Percentiles rank a stretch among this genome's conserved stretches.
Conservation (phyloP, 2,797 vertebrate species). For the Tachyglossus aculeatus region DNA sequence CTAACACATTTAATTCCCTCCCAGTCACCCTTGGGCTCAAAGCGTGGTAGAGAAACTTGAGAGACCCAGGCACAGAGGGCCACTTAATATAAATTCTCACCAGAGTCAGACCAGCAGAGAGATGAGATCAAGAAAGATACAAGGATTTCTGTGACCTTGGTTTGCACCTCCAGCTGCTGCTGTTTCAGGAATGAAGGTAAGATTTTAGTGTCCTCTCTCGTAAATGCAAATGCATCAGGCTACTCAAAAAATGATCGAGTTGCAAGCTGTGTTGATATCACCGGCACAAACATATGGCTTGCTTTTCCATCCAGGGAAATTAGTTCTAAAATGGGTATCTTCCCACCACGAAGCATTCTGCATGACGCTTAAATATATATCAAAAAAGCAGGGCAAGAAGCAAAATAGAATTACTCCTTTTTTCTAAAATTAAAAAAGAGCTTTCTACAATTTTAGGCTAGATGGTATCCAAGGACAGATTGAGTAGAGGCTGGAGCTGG, state of each 20-base stretch:
- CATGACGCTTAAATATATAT: constrained; percentile 10
- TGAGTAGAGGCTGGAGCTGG: constrained; percentile 18
- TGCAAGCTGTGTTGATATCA: neutral
- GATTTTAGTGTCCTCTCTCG: constrained; percentile 7
- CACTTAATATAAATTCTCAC: constrained; percentile 16
- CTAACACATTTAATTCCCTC: constrained; percentile 40
- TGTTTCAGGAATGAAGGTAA: constrained; percentile 31
- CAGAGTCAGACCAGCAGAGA: constrained; percentile 17
- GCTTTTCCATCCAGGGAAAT: constrained; percentile 30
- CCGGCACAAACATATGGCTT: constrained; percentile 16
- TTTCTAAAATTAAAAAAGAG: neutral
- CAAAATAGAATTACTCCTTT: neutral
- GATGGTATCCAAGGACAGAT: neutral
- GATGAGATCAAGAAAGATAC: constrained; percentile 35
- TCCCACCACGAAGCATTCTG: neutral
- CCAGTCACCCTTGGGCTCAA: neutral
- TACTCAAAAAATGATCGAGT: constrained; percentile 14
- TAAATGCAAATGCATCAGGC: neutral
- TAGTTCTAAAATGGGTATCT: constrained; percentile 30
- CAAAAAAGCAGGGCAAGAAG: constrained; percentile 6
- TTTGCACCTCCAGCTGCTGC: constrained; percentile 5
- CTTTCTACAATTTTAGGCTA: constrained; percentile 1
- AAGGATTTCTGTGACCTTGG: constrained; percentile 14
- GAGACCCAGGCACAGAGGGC: constrained; percentile 22
- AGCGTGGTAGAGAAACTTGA: constrained; percentile 6